Evolutionary conservation across 2,113 vertebrate genomes (phyloP).

Genomic region (Actenoides hombroni): DNA sequence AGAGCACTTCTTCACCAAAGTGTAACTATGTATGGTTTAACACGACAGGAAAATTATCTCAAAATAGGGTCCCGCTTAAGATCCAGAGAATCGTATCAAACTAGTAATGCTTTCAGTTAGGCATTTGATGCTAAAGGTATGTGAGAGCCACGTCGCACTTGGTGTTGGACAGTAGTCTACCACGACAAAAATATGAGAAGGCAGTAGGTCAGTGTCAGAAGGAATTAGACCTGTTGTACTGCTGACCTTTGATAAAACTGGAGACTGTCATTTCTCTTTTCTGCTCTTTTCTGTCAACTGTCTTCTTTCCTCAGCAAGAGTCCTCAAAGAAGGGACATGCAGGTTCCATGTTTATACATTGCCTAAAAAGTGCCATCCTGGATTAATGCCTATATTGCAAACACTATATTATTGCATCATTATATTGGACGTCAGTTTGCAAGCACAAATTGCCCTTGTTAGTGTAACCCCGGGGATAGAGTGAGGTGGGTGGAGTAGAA

Average conservation of each 20-base stretch:
- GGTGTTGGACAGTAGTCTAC: background rate
- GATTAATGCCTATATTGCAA: background rate
- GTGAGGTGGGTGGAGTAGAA: background rate
- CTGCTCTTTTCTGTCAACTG: background rate
- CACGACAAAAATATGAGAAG: background rate
- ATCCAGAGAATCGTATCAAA: background rate
- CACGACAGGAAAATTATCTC: background rate
- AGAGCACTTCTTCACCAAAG: background rate
- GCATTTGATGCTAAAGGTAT: background rate
- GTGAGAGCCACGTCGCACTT: rapidly evolving
- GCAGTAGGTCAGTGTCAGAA: background rate
- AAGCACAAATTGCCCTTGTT: background rate
- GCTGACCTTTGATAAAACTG: background rate
- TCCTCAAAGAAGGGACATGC: background rate
- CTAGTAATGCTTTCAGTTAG: background rate
- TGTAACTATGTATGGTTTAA: background rate
- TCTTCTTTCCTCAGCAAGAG: background rate
- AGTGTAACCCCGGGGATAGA: background rate
- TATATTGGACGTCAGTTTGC: background rate
- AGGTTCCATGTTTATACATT: background rate
- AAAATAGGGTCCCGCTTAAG: background rate
- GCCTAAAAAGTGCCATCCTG: background rate
- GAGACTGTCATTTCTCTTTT: background rate
- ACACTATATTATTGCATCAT: background rate
- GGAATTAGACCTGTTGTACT: background rate